Evolutionary conservation across 2,113 vertebrate species (phyloP).

Genomic region (Romanogobio albipinnatus): DNA sequence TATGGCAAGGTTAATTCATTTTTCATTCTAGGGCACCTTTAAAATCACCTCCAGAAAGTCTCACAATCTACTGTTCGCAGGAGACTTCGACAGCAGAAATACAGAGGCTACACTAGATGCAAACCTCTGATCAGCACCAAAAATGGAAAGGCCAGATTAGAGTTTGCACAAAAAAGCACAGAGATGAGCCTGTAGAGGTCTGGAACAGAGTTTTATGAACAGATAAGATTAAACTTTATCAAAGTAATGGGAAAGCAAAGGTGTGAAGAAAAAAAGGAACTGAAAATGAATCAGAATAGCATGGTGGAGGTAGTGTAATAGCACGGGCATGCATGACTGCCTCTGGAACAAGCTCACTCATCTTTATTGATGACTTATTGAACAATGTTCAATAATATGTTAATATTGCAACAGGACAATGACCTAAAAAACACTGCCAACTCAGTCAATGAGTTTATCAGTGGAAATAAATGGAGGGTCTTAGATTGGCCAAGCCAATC

Average conservation of each 20-base stretch:
- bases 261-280: background rate
- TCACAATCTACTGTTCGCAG: no score
- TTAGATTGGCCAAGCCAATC: background rate
- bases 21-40: no score
- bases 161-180: no score
- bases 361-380: background rate
- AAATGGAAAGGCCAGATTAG: no score
- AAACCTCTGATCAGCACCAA: no score
- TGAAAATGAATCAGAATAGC: background rate
- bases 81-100: no score
- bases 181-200: no score
- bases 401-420: background rate
- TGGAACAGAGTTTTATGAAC: no score
- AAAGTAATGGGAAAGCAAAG: background rate
- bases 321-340: background rate
- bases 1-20: no score
- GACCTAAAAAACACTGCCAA: background rate
- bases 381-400: background rate
- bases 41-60: background rate
- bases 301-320: background rate
- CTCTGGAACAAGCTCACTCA: background rate
- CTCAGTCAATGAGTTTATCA: background rate
- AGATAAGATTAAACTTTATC: no score
- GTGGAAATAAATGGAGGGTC: background rate
- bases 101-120: no score